A percentile compares a stretch with the other conserved stretches of the same genome.
These are phyloP conservation scores for Sylvia atricapilla DNA, from an alignment of 2,113 vertebrate species.

Conservation along the genomic window DNA sequence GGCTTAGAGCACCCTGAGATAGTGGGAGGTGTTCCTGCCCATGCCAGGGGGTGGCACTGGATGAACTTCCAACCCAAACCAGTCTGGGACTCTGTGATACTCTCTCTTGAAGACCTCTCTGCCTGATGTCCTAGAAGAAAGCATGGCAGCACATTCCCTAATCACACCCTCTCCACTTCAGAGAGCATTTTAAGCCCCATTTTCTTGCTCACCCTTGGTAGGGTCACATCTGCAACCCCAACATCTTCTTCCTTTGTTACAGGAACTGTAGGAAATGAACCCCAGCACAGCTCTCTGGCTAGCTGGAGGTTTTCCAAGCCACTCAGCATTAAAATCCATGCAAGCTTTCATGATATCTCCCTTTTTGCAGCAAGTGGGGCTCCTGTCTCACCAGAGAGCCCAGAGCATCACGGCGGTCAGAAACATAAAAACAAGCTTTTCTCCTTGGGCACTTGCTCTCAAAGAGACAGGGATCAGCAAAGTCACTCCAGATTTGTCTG, in stretches of 20 bases:
- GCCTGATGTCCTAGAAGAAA: neutral
- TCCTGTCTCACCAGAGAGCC: neutral
- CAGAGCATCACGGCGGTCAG: neutral
- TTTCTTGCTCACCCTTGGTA: neutral
- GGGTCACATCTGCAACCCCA: neutral
- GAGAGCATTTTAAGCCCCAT: neutral
- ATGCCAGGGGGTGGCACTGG: neutral
- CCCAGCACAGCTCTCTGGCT: neutral
- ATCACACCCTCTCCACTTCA: neutral
- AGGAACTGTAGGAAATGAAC: accelerated
- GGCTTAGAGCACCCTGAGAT: neutral
- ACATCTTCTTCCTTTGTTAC: neutral
- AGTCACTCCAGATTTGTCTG: neutral
- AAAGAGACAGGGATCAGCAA: neutral
- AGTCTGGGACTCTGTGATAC: neutral
- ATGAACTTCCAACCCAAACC: neutral
- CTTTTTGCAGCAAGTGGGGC: neutral
- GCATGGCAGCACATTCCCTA: neutral
- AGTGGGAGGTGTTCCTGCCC: neutral
- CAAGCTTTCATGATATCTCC: neutral
- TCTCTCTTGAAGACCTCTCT: neutral
- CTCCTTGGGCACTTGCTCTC: neutral
- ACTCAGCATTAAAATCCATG: neutral
- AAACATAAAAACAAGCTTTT: neutral
- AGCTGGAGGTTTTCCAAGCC: neutral